phyloP scores from a whole-genome alignment of 2,888 invertebrate genomes.

The Auanema sp. region DNA sequence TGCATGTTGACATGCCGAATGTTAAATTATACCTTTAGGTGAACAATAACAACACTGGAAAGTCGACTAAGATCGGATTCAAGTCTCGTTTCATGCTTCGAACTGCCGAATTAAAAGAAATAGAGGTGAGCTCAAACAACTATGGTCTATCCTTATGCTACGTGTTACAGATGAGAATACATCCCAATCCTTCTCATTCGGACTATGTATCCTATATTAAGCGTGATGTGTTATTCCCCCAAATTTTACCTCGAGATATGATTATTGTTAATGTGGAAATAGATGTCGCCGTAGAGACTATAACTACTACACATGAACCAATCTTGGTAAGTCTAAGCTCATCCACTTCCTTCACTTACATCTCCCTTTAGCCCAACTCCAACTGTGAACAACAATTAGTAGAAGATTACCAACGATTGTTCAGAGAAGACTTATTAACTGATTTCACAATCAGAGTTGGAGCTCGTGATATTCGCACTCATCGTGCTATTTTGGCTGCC shows the following conservation, averaged over 20 bases:
- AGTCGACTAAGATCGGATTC: slow-evolving; percentile 52
- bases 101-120: slow-evolving; percentile 63
- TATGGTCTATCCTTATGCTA: neutral
- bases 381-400: slow-evolving; percentile 48
- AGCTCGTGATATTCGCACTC: slow-evolving; percentile 51
- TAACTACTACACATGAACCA: slow-evolving; percentile 59
- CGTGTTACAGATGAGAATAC: slow-evolving; percentile 56
- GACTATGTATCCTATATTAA: slow-evolving; percentile 65
- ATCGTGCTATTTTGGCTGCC: slow-evolving; percentile 62
- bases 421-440: slow-evolving; percentile 54
- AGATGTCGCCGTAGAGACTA: slow-evolving; percentile 64
- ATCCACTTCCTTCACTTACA: neutral
- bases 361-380: slow-evolving; percentile 13
- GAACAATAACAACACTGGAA: slow-evolving; percentile 21
- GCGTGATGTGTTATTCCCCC: slow-evolving; percentile 64
- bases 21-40: slow-evolving; percentile 9
- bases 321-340: slow-evolving; percentile 16
- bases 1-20: neutral
- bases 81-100: slow-evolving; percentile 62
- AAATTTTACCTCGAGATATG: slow-evolving; percentile 62
- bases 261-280: slow-evolving; percentile 64
- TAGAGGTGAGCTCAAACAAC: slow-evolving; percentile 43
- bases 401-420: slow-evolving; percentile 57
- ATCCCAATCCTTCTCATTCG: slow-evolving; percentile 64
- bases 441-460: slow-evolving; percentile 57